A percentile compares a stretch with the other conserved stretches of the same genome.
Conservation (phyloP, 1,140 invertebrate genomes). For the Lepidotrigona ventralis region DNA sequence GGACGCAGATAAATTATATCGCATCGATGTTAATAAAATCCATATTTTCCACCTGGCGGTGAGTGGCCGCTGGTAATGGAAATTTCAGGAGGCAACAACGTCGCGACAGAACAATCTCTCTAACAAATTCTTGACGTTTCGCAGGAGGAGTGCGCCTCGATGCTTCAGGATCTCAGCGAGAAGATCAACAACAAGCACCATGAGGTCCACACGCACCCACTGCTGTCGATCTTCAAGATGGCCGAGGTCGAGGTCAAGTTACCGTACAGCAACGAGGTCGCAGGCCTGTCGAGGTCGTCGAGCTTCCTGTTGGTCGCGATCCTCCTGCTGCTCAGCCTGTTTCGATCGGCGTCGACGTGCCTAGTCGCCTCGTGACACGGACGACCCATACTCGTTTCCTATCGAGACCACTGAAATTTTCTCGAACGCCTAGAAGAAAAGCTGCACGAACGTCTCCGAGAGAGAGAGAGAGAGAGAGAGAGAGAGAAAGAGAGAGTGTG, state of each 20-base stretch:
- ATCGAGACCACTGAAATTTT: constrained; percentile 15
- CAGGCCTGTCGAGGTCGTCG: constrained; percentile 42
- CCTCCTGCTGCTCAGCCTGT: constrained; percentile 47
- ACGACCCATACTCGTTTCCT: neutral
- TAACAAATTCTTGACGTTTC: neutral
- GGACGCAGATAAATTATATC: neutral
- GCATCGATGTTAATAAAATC: neutral
- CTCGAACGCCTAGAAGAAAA: constrained; percentile 31
- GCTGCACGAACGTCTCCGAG: neutral
- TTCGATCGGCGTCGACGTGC: constrained; percentile 58
- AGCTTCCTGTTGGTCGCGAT: constrained; percentile 60
- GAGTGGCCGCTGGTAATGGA: too few relatives aligned
- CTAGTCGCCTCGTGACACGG: constrained; percentile 58
- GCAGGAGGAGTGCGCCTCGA: constrained; percentile 91
- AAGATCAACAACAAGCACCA: constrained; percentile 92
- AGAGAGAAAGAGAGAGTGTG: too few relatives aligned
- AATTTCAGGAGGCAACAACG: too few relatives aligned
- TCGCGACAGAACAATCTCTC: neutral
- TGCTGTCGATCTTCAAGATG: constrained; percentile 94
- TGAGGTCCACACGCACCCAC: constrained; percentile 90
- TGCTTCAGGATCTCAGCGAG: constrained; percentile 88
- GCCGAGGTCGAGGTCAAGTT: constrained; percentile 90
- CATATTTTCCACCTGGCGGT: neutral
- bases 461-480: too few relatives aligned
- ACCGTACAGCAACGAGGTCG: constrained; percentile 72